Evolutionary conservation across 1,140 invertebrate species (phyloP).

Genomic region (Eufriesea mexicana): DNA sequence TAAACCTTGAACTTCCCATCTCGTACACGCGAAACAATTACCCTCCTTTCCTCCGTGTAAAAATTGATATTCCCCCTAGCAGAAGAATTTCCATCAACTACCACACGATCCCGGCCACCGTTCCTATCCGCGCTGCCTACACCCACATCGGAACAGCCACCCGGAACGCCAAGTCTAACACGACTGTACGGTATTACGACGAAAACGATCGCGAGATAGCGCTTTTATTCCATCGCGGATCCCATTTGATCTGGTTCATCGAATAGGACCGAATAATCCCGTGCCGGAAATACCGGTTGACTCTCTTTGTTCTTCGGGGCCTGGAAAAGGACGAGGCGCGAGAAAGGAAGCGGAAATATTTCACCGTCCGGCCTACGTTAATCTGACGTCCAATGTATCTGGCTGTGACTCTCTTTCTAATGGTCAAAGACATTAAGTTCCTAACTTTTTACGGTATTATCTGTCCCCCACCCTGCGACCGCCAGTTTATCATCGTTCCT

Average conservation of each 20-base stretch:
- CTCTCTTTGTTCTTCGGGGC: neutral
- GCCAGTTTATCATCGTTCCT: conserved; percentile 58
- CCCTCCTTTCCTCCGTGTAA: neutral
- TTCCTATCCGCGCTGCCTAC: neutral
- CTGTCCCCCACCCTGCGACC: conserved; percentile 3
- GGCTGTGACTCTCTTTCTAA: conserved; percentile 41
- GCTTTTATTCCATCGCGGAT: conserved; percentile 11
- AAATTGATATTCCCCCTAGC: conserved; percentile 9
- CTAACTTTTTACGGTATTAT: conserved; percentile 61
- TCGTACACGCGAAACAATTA: conserved; percentile 2
- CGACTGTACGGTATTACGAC: conserved; percentile 1
- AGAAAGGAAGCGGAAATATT: conserved; percentile 48
- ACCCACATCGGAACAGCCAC: neutral
- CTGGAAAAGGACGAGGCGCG: conserved; percentile 17
- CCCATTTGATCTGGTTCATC: conserved; percentile 1
- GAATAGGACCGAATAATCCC: conserved; percentile 36
- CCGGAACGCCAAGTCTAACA: neutral
- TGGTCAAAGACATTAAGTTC: conserved; percentile 55
- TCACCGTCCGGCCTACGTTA: conserved; percentile 30
- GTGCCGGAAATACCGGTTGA: conserved; percentile 25
- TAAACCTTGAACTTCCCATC: conserved; percentile 19
- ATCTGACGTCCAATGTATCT: conserved; percentile 39
- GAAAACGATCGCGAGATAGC: conserved; percentile 5
- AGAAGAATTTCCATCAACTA: conserved; percentile 18
- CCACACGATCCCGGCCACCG: too few relatives aligned